Evolutionary conservation across 1,140 invertebrate genomes (phyloP).

Genomic region (Drosophila orosa): DNA sequence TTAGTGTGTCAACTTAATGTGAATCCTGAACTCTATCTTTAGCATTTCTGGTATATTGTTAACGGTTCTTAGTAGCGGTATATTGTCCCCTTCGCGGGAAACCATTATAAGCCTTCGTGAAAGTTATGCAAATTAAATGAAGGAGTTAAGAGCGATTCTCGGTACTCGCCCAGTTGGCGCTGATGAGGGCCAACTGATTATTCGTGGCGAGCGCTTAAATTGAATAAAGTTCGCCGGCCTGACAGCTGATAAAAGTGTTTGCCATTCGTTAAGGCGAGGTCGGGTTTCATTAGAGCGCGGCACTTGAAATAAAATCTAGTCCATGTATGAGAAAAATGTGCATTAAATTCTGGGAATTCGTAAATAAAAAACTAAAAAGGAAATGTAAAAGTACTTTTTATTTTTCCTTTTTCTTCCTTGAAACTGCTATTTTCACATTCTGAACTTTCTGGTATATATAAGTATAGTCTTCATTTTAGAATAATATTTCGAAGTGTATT

Average conservation of each 20-base stretch:
- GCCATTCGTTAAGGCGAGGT: background rate
- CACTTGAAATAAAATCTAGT: background rate
- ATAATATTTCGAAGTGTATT: background rate
- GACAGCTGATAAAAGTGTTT: constrained; percentile 17
- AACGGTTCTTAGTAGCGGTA: background rate
- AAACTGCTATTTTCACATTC: rapidly evolving
- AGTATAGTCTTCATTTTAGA: background rate
- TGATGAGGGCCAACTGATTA: constrained; percentile 30
- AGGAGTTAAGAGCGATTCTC: constrained; percentile 6
- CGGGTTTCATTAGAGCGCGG: constrained; percentile 3
- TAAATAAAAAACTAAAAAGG: background rate
- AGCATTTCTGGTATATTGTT: background rate
- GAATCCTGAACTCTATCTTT: constrained; percentile 3
- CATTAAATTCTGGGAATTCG: background rate
- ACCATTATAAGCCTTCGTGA: background rate
- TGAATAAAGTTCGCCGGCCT: constrained; percentile 31
- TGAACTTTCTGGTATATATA: background rate
- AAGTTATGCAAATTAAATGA: constrained; percentile 47
- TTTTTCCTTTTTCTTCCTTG: background rate
- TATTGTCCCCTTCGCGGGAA: background rate
- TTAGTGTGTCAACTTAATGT: too few relatives aligned
- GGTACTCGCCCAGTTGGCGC: background rate
- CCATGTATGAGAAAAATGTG: background rate
- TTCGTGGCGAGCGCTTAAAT: constrained; percentile 28
- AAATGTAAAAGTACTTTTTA: background rate